Conservation (phyloP, 1,140 invertebrate species). For the Whitmania pigra region DNA sequence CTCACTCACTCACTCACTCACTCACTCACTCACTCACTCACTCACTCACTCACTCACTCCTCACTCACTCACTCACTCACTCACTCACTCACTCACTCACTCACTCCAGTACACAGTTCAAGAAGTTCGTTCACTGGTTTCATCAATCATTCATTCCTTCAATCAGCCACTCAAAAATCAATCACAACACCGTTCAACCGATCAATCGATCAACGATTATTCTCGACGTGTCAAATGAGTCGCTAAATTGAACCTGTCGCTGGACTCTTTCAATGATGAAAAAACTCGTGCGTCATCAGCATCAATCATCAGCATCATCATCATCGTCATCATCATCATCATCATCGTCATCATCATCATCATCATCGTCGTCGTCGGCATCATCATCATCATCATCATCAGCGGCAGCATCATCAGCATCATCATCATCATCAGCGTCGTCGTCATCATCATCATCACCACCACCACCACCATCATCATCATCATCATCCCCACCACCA, state of each 20-base stretch:
- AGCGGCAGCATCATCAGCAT: slow-evolving; percentile 16
- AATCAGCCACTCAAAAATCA: not conserved
- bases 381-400: slow-evolving; percentile 12
- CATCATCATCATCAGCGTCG: slow-evolving; percentile 15
- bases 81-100: not conserved
- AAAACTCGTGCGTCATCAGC: too few relatives aligned
- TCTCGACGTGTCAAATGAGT: too few relatives aligned
- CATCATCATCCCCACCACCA: slow-evolving; percentile 1
- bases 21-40: slow-evolving; percentile 9
- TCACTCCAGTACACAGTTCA: not conserved
- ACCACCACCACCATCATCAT: not conserved
- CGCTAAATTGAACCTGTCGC: too few relatives aligned
- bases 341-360: not conserved
- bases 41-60: not conserved
- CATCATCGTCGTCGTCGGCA: not conserved
- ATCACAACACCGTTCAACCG: not conserved
- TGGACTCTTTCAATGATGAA: not conserved
- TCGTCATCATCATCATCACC: slow-evolving; percentile 8
- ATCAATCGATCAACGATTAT: not conserved
- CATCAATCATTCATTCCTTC: not conserved
- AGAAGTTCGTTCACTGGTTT: not conserved
- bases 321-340: not conserved
- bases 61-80: not conserved
- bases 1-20: slow-evolving; percentile 4
- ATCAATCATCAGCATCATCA: not conserved